Conservation (phyloP, 2,113 vertebrate species). For the Mola mola region DNA sequence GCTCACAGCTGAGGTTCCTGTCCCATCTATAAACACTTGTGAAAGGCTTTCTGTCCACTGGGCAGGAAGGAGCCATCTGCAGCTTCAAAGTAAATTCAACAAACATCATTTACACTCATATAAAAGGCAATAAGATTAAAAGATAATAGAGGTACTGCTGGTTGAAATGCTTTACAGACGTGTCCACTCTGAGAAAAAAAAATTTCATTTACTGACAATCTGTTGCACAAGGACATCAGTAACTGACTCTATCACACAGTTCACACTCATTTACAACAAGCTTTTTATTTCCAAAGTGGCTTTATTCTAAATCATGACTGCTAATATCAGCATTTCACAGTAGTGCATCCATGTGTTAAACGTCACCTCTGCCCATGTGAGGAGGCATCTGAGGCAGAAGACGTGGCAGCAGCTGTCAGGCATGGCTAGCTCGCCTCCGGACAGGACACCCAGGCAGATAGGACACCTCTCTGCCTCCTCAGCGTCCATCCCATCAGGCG, state of each 20-base stretch:
- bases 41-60: constrained; percentile 93
- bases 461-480: constrained; percentile 87
- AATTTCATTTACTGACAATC: too few species aligned
- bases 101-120: constrained; percentile 6
- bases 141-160: too few species aligned
- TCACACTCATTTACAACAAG: too few species aligned
- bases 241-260: too few species aligned
- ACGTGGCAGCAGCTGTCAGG: constrained; percentile 92
- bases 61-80: constrained; percentile 90
- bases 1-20: constrained; percentile 68
- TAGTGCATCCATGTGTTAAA: background rate
- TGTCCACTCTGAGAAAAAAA: too few species aligned
- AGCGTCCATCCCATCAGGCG: constrained; percentile 77
- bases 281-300: too few species aligned
- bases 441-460: constrained; percentile 90
- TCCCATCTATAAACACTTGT: constrained; percentile 86
- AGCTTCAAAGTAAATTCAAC: constrained; percentile 57
- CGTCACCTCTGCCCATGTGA: constrained; percentile 96
- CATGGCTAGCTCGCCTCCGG: constrained; percentile 86
- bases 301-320: too few species aligned
- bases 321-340: too few species aligned
- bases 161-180: too few species aligned
- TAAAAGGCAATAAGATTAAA: too few species aligned
- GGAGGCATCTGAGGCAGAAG: constrained; percentile 93
- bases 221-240: too few species aligned